Conservation (phyloP, 2,797 vertebrate genomes). For the Pseudopleuronectes americanus region DNA sequence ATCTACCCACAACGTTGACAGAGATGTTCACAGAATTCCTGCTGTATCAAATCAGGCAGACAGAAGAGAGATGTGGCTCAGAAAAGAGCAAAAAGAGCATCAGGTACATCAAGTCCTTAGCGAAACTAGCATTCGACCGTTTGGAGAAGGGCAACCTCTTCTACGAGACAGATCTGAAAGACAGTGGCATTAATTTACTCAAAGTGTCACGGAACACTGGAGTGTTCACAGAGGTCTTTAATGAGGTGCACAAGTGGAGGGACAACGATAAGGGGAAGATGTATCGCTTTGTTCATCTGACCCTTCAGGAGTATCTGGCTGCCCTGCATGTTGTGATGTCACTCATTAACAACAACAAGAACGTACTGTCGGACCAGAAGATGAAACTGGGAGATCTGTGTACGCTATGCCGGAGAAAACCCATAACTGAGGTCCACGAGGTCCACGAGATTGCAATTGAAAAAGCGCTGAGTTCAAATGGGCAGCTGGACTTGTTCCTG, state of each 20-base stretch:
- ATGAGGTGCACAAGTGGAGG: constrained; percentile 8
- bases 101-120: neutral
- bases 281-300: constrained; percentile 6
- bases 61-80: neutral
- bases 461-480: neutral
- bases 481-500: constrained; percentile 3
- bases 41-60: neutral
- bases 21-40: constrained; percentile 36
- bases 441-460: neutral
- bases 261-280: neutral
- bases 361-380: neutral
- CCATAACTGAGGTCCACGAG: neutral
- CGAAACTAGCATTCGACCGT: neutral
- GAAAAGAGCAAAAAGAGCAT: constrained; percentile 1
- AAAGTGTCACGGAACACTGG: constrained; percentile 36
- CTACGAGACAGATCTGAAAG: constrained; percentile 60
- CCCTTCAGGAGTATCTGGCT: constrained; percentile 37
- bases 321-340: constrained; percentile 36
- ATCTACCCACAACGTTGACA: constrained; percentile 45
- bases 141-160: constrained; percentile 36
- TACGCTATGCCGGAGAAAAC: neutral
- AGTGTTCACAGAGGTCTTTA: constrained; percentile 33
- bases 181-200: constrained; percentile 27
- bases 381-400: neutral
- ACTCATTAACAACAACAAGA: constrained; percentile 9